A percentile compares a stretch with the other conserved stretches of the same genome.
Conservation (phyloP, 2,888 invertebrate genomes). For the Caenorhabditis angaria region DNA sequence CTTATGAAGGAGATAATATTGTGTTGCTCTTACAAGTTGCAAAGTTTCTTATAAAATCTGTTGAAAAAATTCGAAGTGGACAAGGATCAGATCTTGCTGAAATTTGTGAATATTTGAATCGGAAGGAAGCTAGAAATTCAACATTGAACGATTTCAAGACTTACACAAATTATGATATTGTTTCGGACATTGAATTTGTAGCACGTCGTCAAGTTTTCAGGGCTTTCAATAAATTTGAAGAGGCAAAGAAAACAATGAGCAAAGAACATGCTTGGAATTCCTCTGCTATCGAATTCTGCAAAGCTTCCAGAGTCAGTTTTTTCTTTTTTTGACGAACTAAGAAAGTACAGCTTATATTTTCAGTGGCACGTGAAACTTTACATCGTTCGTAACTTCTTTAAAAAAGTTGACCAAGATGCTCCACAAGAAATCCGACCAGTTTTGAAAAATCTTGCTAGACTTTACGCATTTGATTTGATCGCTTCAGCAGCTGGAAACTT, state of each 20-base stretch:
- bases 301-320: constrained; percentile 81
- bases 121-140: constrained; percentile 7
- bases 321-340: constrained; percentile 5
- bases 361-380: constrained; percentile 85
- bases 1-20: constrained; percentile 96
- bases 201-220: constrained; percentile 51
- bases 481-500: constrained; percentile 35
- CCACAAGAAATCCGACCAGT: constrained; percentile 73
- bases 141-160: constrained; percentile 18
- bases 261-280: constrained; percentile 88
- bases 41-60: constrained; percentile 70
- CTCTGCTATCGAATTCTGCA: constrained; percentile 83
- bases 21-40: constrained; percentile 90
- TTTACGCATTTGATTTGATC: constrained; percentile 50
- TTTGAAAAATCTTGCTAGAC: constrained; percentile 41
- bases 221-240: constrained; percentile 45
- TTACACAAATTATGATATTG: constrained; percentile 35
- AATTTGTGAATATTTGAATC: constrained; percentile 48
- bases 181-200: constrained; percentile 64
- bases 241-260: constrained; percentile 71
- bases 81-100: constrained; percentile 29
- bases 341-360: constrained; percentile 3
- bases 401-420: constrained; percentile 60
- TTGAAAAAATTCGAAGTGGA: constrained; percentile 36
- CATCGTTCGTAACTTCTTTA: constrained; percentile 80